Evolutionary conservation across 2,797 vertebrate species (phyloP).

Genomic region (Catostomus latipinnis): DNA sequence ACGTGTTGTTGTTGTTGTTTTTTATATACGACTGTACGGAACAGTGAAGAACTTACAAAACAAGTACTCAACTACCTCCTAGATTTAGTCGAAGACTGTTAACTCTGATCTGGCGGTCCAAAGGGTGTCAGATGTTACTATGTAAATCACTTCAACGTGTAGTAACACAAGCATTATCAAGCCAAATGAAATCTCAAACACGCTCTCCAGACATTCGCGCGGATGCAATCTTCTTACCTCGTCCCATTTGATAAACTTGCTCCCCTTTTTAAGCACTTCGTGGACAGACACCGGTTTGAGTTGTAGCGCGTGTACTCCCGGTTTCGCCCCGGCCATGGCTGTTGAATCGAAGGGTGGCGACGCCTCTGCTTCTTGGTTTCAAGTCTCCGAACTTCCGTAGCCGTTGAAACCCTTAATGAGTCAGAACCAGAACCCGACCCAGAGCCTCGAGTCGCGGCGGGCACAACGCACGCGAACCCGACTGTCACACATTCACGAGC

Average conservation of each 20-base stretch:
- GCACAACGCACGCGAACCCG: constrained; percentile 31
- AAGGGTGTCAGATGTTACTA: constrained; percentile 39
- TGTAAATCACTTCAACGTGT: constrained; percentile 26
- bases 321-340: constrained; percentile 91
- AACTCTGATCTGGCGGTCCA: constrained; percentile 23
- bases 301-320: constrained; percentile 90
- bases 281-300: constrained; percentile 88
- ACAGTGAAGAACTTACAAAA: constrained; percentile 5
- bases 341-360: constrained; percentile 67
- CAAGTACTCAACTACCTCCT: constrained; percentile 1
- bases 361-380: constrained; percentile 73
- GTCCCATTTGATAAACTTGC: constrained; percentile 95
- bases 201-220: neutral
- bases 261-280: constrained; percentile 83
- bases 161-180: constrained; percentile 19
- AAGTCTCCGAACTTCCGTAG: constrained; percentile 62
- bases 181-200: constrained; percentile 21
- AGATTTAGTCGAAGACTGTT: neutral
- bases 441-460: constrained; percentile 42
- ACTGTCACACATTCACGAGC: constrained; percentile 56
- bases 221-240: constrained; percentile 80
- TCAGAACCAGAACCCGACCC: constrained; percentile 39
- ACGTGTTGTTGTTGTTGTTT: too few species aligned
- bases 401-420: constrained; percentile 10
- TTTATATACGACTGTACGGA: neutral